Evolutionary conservation across 2,888 invertebrate genomes (phyloP).

Genomic region (Hirtodrosophila cameraria): DNA sequence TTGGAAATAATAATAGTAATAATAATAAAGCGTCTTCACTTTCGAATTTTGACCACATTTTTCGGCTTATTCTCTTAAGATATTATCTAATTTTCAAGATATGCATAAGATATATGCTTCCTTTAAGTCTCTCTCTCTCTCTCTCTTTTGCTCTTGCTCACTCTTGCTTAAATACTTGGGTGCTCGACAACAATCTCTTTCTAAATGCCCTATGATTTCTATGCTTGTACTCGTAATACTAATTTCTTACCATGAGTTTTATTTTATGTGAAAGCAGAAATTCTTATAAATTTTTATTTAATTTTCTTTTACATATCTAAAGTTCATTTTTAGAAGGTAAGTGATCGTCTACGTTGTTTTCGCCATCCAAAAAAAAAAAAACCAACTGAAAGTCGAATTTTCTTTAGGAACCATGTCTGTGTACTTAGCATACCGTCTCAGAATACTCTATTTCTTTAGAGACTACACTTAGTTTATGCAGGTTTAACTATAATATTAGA

Average conservation of each 20-base stretch:
- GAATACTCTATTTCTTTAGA: conserved; percentile 14
- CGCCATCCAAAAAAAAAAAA: neutral
- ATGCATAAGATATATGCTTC: conserved; percentile 27
- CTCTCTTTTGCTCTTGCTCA: conserved; percentile 22
- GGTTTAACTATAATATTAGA: conserved; percentile 53
- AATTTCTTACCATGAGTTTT: conserved; percentile 18
- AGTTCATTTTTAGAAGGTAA: conserved; percentile 49
- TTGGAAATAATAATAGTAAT: conserved; percentile 1
- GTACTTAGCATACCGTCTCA: conserved; percentile 6
- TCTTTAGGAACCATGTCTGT: neutral
- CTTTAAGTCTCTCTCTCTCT: conserved; percentile 40
- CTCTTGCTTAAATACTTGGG: conserved; percentile 36
- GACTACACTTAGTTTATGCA: conserved; percentile 36
- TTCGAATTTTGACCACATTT: conserved; percentile 23
- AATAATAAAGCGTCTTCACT: conserved; percentile 6
- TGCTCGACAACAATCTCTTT: conserved; percentile 37
- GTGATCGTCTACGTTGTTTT: conserved; percentile 43
- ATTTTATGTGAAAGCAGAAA: conserved; percentile 16
- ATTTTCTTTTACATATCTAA: neutral
- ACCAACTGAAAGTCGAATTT: conserved; percentile 4
- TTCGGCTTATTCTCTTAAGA: conserved; percentile 16
- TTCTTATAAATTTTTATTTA: conserved; percentile 6
- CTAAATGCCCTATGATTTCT: conserved; percentile 36
- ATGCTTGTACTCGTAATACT: conserved; percentile 47
- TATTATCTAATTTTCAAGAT: conserved; percentile 21